Evolutionary conservation across 2,113 vertebrate genomes (phyloP), one percentile per base, ranked within the genome.

Genomic region (Bombycilla garrulus): DNA sequence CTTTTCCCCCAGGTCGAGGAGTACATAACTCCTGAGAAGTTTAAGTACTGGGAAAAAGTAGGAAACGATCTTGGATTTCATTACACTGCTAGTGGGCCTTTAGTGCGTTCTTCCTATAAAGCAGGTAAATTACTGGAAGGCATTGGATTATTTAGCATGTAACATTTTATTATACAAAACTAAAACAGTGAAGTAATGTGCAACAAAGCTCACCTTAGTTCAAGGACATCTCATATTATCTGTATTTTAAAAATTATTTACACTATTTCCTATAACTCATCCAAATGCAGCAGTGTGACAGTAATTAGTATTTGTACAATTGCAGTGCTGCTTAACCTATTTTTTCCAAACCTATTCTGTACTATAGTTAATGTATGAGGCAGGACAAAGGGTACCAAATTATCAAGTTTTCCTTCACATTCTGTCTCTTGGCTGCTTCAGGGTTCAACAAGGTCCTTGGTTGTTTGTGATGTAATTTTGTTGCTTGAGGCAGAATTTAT

Each of bases 61-160:
- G 99, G 99, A 70, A 98, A 97, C 60, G 98, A 99, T 20, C 98
- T 99, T 97, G 99, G 99, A 76, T 99, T 99, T 89, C 91, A 98
- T 83, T 99, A 99, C 94, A 99, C 99, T 21, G 99, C 99, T 35
- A 99, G 99, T 0, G 99, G 99, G 36, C 99, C 99, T 13, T 96
- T 99, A 73, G 99, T 99, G 78, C 98, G 99, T 40, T 99, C 99
- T 29, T 99, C 99, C 45, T 99, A 99, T 88, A 99, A 99, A 99
- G 99, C 99, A 98, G 99, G 99, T 99, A 97, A 96, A 8, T 94
- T 22, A 31, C 58, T 36, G 20, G 35, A 26, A 40, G 36, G 33
- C 9, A 6, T 42, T 56, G 16, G 28, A 56, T 91, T 51, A 14
- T 60, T 78, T 26, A 82, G n/a, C 24, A 14, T 2, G 0, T 60